Base-by-base conservation (phyloP, 2,888 invertebrate species). In the Isotomurus palustris region DNA sequence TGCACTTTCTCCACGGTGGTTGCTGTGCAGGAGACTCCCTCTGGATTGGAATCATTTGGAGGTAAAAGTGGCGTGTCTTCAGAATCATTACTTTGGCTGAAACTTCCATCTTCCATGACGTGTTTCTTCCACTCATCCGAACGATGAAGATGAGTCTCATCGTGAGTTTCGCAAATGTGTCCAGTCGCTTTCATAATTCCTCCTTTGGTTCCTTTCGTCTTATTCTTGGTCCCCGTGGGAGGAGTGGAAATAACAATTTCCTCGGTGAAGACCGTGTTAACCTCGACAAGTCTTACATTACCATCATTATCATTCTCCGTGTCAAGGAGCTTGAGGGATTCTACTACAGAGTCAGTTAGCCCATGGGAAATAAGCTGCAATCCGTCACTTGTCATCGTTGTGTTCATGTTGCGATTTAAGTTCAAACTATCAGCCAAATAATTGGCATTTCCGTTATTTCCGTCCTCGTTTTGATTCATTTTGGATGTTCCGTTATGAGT, bases 211-310 rank as follows among this genome's bases (percentile, higher is more conserved):
- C 54, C 57, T 8, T 41, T 49, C 1, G 60, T 58, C 28, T 57
- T 57, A 8, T 47, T 52, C n/a, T n/a, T n/a, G 36, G 53, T 49
- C 17, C 50, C 50, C 14, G 53, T 62, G 32, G 52, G 28, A n/a
- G 58, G 29, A 1, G 63, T 57, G 40, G 58, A 58, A 53, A 66
- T 62, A 40, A 66, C 56, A 49, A 66, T 60, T 55, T 66, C 66
- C 44, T 66, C 66, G 3, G 64, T 66, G 43, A 62, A 66, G 17
- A 66, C 59, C 40, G 44, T 48, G 50, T 57, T 21, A 3, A 49
- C 56, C 2, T 47, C 53, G 17, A 29, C 27, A 27, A 40, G 45
- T n/a, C n/a, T n/a, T n/a, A n/a, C n/a, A n/a, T n/a, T n/a, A 14
- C 32, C 44, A 45, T 22, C 32, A 17, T 54, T 50, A n/a, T 59